Evolutionary conservation across 2,113 vertebrate species (phyloP), one percentile per base, ranked within the genome.

Genomic region (Pygoscelis adeliae): DNA sequence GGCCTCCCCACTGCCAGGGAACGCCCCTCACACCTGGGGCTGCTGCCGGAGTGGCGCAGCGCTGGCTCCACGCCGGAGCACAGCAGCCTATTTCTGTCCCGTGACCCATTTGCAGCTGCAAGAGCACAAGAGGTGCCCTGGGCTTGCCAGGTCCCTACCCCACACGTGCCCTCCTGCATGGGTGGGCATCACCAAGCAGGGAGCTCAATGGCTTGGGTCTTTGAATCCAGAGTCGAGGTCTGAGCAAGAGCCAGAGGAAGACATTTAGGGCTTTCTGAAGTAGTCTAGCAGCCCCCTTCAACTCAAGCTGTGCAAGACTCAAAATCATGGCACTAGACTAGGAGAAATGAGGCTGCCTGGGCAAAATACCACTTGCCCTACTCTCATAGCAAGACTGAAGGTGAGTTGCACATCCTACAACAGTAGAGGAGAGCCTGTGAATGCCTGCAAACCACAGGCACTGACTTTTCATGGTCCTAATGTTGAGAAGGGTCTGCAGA

Each of bases 91-190:
- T 36, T 87, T 49, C 69, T 87, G 78, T 47, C 56, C 42, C 1
- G 2, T 20, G 47, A 58, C 27, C 50, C 47, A 15, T 10, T 42
- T 26, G 59, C 72, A 73, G 59, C 70, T 73, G 79, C 44, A 46
- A 44, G 44, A 30, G 55, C 17, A 19, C 36, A 22, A 3, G 0
- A 1, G 55, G 69, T 4, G 38, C 27, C 46, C 56, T 8, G 19
- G 8, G 18, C n/a, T 22, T 21, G n/a, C 36, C 47, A 4, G 5
- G 30, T 46, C 58, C 34, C 11, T 0, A 10, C 17, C 20, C 20
- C 9, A 32, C 1, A 0, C 2, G 4, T 55, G 42, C 46, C 27
- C 30, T 42, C 16, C 70, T 47, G 22, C 6, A 6, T 19, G 0
- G 0, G 29, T 1, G 9, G 32, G 11, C 3, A 1, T 52, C 6